These are phyloP conservation scores for Pterophyllum scalare DNA, from an alignment of 2,113 vertebrate species.

Conservation along the genomic window DNA sequence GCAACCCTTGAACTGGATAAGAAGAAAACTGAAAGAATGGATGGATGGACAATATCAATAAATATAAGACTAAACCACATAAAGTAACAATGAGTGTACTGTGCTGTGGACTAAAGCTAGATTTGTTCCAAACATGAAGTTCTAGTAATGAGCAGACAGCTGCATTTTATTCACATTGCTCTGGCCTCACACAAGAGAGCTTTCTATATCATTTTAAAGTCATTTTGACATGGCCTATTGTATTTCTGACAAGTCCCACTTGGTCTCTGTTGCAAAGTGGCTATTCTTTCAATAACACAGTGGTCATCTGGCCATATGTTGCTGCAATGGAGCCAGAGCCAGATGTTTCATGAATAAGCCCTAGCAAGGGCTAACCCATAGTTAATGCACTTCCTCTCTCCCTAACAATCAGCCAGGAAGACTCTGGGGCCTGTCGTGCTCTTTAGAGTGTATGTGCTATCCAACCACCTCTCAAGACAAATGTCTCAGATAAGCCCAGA, in stretches of 20 bases:
- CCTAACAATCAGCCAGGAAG: not conserved
- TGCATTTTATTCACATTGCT: not conserved
- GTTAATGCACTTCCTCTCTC: conserved; percentile 4
- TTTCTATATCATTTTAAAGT: conserved; percentile 18
- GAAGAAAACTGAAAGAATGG: too few species aligned
- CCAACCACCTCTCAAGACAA: conserved; percentile 51
- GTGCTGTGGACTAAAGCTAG: not conserved
- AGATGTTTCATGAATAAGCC: conserved; percentile 38
- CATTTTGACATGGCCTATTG: conserved; percentile 8
- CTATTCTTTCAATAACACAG: conserved; percentile 20
- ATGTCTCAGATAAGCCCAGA: conserved; percentile 64
- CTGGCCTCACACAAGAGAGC: not conserved
- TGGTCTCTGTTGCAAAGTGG: not conserved
- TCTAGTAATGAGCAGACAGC: not conserved
- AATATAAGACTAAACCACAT: not conserved
- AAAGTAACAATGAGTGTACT: not conserved
- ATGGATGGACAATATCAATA: not conserved
- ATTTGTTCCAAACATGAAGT: not conserved
- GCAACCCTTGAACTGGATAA: too few species aligned
- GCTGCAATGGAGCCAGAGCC: conserved; percentile 1
- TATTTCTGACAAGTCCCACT: conserved; percentile 19
- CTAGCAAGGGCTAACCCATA: not conserved
- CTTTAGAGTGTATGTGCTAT: conserved; percentile 43
- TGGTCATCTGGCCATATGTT: conserved; percentile 23
- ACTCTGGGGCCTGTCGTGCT: conserved; percentile 27